Percentiles rank a stretch among this genome's conserved stretches.
Conservation (phyloP, 2,888 invertebrate species). For the Scaptomyza reducta region DNA sequence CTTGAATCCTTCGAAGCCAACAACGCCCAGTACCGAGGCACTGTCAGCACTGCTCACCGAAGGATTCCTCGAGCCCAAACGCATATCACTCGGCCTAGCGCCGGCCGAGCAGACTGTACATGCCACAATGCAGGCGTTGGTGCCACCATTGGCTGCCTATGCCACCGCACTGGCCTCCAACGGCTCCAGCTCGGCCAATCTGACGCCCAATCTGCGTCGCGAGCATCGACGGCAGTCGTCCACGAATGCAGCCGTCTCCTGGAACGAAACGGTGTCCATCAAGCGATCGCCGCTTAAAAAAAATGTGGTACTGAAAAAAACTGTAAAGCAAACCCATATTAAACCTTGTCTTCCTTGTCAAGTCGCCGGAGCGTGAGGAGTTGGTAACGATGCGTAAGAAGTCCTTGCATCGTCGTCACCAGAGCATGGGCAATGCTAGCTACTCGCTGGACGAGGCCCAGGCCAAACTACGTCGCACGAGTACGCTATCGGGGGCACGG, state of each 20-base stretch:
- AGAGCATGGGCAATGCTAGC: conserved; percentile 82
- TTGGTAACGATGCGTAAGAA: conserved; percentile 81
- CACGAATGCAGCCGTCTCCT: conserved; percentile 83
- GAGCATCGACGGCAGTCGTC: conserved; percentile 83
- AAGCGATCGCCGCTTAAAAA: conserved; percentile 72
- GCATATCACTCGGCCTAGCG: conserved; percentile 90
- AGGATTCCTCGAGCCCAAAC: conserved; percentile 92
- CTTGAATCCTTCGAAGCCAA: conserved; percentile 84
- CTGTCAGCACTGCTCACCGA: conserved; percentile 92
- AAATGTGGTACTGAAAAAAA: conserved; percentile 48
- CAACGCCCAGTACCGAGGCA: conserved; percentile 93
- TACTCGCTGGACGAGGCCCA: conserved; percentile 77
- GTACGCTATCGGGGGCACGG: conserved; percentile 77
- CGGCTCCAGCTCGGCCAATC: conserved; percentile 68
- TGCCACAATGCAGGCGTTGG: conserved; percentile 44
- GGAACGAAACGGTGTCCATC: conserved; percentile 83
- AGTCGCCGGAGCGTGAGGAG: conserved; percentile 66
- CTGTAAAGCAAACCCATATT: background rate
- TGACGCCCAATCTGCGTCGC: conserved; percentile 63
- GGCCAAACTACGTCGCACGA: conserved; percentile 67
- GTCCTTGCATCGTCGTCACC: conserved; percentile 81
- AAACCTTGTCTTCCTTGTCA: conserved; percentile 6
- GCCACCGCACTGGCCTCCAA: conserved; percentile 67
- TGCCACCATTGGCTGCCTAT: conserved; percentile 66
- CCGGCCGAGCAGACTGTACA: conserved; percentile 87